Conservation (phyloP, 2,113 vertebrate species). For the Heterochromis multidens region DNA sequence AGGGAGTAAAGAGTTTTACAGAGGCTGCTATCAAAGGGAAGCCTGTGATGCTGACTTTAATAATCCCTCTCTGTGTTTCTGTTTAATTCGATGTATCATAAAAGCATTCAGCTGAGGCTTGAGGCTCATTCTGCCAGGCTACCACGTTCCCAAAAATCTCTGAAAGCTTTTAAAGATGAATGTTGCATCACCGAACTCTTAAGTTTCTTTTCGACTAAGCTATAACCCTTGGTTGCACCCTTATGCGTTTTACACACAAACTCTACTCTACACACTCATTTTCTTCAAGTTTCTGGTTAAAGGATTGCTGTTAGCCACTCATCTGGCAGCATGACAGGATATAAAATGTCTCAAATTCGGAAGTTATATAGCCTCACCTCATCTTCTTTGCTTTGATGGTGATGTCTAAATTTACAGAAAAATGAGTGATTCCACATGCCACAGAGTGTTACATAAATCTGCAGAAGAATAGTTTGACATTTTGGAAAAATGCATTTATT, state of each 20-base stretch:
- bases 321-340: background rate
- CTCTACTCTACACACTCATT: background rate
- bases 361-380: constrained; percentile 38
- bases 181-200: background rate
- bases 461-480: background rate
- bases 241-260: background rate
- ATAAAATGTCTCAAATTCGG: background rate
- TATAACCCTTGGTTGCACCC: background rate
- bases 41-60: background rate
- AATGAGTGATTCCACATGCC: constrained; percentile 2
- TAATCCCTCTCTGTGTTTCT: background rate
- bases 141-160: background rate
- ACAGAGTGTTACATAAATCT: background rate
- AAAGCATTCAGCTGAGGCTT: background rate
- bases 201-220: background rate
- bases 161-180: background rate
- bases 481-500: background rate
- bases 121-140: background rate
- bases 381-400: constrained; percentile 15
- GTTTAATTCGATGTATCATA: background rate
- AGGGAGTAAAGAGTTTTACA: background rate
- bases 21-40: constrained; percentile 4
- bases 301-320: background rate
- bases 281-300: background rate
- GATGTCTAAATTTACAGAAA: constrained; percentile 32